phyloP scores from a whole-genome alignment of 2,888 invertebrate genomes.

The Drosophila percnosoma region DNA sequence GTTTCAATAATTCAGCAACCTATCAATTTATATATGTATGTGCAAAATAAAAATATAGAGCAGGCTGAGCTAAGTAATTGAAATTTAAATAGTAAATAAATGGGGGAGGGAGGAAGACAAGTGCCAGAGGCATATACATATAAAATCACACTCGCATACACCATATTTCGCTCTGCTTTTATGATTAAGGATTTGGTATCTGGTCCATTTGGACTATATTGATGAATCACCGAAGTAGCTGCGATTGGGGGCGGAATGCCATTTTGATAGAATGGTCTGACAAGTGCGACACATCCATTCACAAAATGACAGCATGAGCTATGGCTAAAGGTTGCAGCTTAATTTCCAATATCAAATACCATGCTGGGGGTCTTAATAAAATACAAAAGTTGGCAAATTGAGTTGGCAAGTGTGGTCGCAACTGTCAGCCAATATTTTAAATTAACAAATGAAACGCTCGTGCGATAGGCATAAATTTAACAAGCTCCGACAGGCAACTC shows the following conservation, averaged over 20 bases:
- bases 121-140: not conserved
- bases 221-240: constrained; percentile 5
- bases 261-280: constrained; percentile 45
- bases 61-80: constrained; percentile 56
- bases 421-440: constrained; percentile 58
- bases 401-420: constrained; percentile 33
- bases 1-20: constrained; percentile 70
- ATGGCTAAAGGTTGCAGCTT: constrained; percentile 24
- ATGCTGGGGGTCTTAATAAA: constrained; percentile 21
- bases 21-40: constrained; percentile 36
- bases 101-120: constrained; percentile 11
- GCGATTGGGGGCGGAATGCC: constrained; percentile 10
- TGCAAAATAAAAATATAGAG: not conserved
- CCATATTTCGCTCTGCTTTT: constrained; percentile 7
- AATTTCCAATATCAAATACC: constrained; percentile 11
- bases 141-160: constrained; percentile 15
- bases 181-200: constrained; percentile 42
- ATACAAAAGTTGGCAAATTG: constrained; percentile 43
- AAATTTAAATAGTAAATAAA: constrained; percentile 73
- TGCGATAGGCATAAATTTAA: constrained; percentile 61
- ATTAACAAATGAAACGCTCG: constrained; percentile 52
- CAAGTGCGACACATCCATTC: constrained; percentile 28
- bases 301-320: constrained; percentile 32
- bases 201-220: constrained; percentile 38
- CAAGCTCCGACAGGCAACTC: constrained; percentile 49